A percentile compares a stretch with the other conserved stretches of the same genome.
Evolutionary conservation across 2,888 invertebrate species (phyloP).

Genomic region (Drosophila nigritarsus): DNA sequence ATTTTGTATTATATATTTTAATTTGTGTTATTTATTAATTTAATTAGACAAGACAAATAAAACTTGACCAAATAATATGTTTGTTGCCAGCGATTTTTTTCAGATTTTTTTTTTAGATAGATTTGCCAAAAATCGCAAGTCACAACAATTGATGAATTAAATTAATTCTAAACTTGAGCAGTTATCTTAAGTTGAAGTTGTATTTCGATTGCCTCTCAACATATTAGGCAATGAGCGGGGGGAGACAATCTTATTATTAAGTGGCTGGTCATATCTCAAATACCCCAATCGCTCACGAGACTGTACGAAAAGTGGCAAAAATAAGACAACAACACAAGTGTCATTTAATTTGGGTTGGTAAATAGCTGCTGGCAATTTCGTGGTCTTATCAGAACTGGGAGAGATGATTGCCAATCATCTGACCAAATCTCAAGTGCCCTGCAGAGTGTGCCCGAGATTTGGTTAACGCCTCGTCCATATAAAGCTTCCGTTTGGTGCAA

Average conservation of each 20-base stretch:
- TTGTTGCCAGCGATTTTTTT: not conserved
- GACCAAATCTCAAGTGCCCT: slow-evolving; percentile 45
- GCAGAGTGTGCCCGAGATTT: slow-evolving; percentile 32
- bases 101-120: not conserved
- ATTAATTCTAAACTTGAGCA: not conserved
- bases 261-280: slow-evolving; percentile 13
- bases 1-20: not conserved
- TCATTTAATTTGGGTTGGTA: slow-evolving; percentile 6
- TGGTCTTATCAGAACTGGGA: slow-evolving; percentile 22
- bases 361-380: not conserved
- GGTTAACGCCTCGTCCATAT: slow-evolving; percentile 41
- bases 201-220: slow-evolving; percentile 8
- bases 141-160: not conserved
- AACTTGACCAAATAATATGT: not conserved
- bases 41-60: not conserved
- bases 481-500: slow-evolving; percentile 10
- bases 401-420: slow-evolving; percentile 29
- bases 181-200: slow-evolving; percentile 11
- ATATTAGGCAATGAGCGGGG: not conserved
- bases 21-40: not conserved
- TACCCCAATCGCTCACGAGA: slow-evolving; percentile 20
- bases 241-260: slow-evolving; percentile 4
- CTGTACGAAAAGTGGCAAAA: slow-evolving; percentile 4
- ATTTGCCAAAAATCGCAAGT: not conserved
- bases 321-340: slow-evolving; percentile 10